Conservation (phyloP, 2,113 vertebrate species). For the Chloebia gouldiae region DNA sequence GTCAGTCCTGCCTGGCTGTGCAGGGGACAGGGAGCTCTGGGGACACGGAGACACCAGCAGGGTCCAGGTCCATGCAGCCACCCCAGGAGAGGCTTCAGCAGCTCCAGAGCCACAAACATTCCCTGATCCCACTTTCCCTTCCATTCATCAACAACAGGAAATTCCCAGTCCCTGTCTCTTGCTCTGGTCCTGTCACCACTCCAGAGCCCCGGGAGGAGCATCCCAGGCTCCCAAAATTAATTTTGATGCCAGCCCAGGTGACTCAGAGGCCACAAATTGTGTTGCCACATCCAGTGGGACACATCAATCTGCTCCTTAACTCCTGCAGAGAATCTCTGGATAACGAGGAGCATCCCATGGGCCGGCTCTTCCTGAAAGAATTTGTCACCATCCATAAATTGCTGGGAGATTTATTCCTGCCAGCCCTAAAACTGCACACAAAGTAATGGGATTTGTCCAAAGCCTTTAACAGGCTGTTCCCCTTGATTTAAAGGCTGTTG, state of each 20-base stretch:
- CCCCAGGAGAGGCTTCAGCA: neutral
- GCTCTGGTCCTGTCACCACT: neutral
- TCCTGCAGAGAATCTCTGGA: neutral
- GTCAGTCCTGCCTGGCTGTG: neutral
- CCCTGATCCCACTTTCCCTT: neutral
- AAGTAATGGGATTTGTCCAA: conserved; percentile 33
- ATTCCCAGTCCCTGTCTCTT: neutral
- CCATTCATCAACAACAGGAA: accelerated
- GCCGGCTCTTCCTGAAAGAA: neutral
- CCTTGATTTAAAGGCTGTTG: conserved; percentile 44
- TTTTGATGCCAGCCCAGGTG: neutral
- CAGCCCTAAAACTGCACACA: neutral
- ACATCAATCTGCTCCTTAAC: neutral
- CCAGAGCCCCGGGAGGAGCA: too few relatives aligned
- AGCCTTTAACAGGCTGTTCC: conserved; percentile 22
- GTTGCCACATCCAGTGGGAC: neutral
- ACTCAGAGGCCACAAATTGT: neutral
- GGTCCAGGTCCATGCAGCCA: neutral
- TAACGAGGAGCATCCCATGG: neutral
- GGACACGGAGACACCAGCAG: neutral
- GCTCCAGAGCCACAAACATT: neutral
- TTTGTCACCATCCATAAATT: conserved; percentile 9
- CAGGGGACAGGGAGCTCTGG: neutral
- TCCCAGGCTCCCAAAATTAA: neutral
- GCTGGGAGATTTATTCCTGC: conserved; percentile 21